Evolutionary conservation across 2,797 vertebrate genomes (phyloP).

Genomic region (Sebastes miniatus): DNA sequence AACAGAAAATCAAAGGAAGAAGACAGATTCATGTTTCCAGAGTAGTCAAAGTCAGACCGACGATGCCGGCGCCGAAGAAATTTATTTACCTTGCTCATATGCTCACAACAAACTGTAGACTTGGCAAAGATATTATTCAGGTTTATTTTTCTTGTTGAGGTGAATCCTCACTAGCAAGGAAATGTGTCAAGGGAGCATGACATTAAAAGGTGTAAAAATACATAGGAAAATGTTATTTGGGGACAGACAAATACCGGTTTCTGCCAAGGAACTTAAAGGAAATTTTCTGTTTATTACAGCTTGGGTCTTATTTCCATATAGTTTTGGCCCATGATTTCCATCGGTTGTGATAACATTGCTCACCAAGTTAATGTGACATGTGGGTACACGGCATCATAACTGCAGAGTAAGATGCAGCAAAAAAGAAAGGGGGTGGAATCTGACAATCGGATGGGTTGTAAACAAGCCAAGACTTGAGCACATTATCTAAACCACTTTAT

Average conservation of each 20-base stretch:
- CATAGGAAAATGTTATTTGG: not conserved
- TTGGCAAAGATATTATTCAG: slow-evolving; percentile 28
- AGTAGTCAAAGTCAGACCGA: slow-evolving; percentile 48
- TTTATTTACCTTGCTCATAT: slow-evolving; percentile 58
- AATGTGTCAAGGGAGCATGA: slow-evolving; percentile 22
- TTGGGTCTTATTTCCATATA: not conserved
- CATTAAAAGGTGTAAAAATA: slow-evolving; percentile 7
- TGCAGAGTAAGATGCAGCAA: not conserved
- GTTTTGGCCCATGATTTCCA: not conserved
- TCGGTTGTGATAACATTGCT: not conserved
- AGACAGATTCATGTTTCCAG: slow-evolving; percentile 58
- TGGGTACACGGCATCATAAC: not conserved
- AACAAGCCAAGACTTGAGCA: not conserved
- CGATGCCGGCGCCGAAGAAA: slow-evolving; percentile 43
- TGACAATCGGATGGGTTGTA: not conserved
- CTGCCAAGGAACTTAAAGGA: not conserved
- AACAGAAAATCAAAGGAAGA: slow-evolving; percentile 58
- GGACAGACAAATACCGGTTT: not conserved
- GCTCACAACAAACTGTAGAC: slow-evolving; percentile 42
- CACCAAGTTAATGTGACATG: not conserved
- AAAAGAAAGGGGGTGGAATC: not conserved
- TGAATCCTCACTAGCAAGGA: slow-evolving; percentile 22
- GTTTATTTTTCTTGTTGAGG: slow-evolving; percentile 6
- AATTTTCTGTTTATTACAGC: not conserved
- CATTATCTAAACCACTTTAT: not conserved